Base-by-base conservation (phyloP, 1,140 invertebrate genomes). In the Euwallacea similis region DNA sequence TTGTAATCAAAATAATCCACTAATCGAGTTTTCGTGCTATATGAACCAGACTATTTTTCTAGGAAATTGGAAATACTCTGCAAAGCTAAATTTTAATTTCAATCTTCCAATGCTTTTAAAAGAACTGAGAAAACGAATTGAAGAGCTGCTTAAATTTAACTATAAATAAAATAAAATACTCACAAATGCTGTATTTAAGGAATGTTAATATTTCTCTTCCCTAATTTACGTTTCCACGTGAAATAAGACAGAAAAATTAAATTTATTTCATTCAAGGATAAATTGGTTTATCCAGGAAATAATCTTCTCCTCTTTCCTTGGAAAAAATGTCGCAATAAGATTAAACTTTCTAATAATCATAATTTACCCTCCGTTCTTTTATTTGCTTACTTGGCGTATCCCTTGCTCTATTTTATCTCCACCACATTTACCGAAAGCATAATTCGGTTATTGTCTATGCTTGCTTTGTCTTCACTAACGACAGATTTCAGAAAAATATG, bases 291-390 rank as follows among this genome's bases (percentile, higher is more conserved):
- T 53, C 4, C 50, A 53, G 50, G 50, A 11, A 53, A 53, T 53
- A 53, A 53, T 53, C 3, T 53, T 53, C 50, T 53, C 7, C 4
- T 33, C 21, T 33, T 33, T 33, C 21, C 21, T 33, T 33, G 50
- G 50, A 53, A 53, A 53, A 53, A 53, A 53, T 53, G 50, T 53
- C 50, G 15, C 50, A 53, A 53, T 53, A 53, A 53, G 50, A 53
- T 53, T 53, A 53, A 6, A 53, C 15, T 53, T 53, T 8, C 50
- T 53, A 53, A 53, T 53, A 53, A 53, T 53, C 50, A 53, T 53
- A 53, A 53, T 53, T 53, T 53, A 53, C 15, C 50, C 15, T 15
- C 50, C 50, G 50, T 53, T 53, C 50, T 15, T 53, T 53, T 53
- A 53, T 53, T n/a, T 15, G 50, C 11, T 9, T 53, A 53, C 50